phyloP scores from a whole-genome alignment of 2,888 invertebrate genomes.

The Callosobruchus maculatus region DNA sequence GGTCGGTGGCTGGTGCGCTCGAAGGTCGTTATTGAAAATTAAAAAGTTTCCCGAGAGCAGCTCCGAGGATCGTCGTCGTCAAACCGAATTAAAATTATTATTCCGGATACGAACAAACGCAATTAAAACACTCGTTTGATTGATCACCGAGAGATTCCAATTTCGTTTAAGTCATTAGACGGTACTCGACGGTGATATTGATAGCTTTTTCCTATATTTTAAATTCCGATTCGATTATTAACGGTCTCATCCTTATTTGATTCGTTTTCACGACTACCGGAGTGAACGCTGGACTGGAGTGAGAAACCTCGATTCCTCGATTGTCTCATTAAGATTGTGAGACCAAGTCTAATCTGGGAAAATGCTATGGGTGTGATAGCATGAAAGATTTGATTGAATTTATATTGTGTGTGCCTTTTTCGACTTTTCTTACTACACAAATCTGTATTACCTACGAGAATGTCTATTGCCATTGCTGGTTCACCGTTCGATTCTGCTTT shows the following conservation, averaged over 20 bases:
- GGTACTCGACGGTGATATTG: not conserved
- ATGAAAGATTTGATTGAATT: too few relatives aligned
- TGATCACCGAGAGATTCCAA: slow-evolving; percentile 16
- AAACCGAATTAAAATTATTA: slow-evolving; percentile 5
- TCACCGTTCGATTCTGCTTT: too few relatives aligned
- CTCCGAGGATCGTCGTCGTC: not conserved
- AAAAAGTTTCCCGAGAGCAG: slow-evolving; percentile 24
- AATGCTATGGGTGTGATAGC: too few relatives aligned
- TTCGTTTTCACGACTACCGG: not conserved
- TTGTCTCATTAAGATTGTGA: too few relatives aligned
- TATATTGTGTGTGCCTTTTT: too few relatives aligned
- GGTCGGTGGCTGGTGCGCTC: slow-evolving; percentile 3
- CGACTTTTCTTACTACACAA: too few relatives aligned
- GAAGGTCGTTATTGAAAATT: slow-evolving; percentile 36
- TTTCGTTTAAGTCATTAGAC: not conserved
- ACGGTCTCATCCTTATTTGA: not conserved
- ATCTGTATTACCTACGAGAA: too few relatives aligned
- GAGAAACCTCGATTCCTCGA: too few relatives aligned
- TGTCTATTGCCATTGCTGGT: too few relatives aligned
- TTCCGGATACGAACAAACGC: slow-evolving; percentile 7
- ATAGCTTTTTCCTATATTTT: not conserved
- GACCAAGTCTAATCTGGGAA: too few relatives aligned
- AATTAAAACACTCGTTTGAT: slow-evolving; percentile 24
- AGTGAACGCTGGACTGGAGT: not conserved
- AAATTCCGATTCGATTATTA: not conserved